Percentiles rank a stretch among this genome's conserved stretches.
Evolutionary conservation across 2,888 invertebrate genomes (phyloP).

Genomic region (Phyto melanocephala): DNA sequence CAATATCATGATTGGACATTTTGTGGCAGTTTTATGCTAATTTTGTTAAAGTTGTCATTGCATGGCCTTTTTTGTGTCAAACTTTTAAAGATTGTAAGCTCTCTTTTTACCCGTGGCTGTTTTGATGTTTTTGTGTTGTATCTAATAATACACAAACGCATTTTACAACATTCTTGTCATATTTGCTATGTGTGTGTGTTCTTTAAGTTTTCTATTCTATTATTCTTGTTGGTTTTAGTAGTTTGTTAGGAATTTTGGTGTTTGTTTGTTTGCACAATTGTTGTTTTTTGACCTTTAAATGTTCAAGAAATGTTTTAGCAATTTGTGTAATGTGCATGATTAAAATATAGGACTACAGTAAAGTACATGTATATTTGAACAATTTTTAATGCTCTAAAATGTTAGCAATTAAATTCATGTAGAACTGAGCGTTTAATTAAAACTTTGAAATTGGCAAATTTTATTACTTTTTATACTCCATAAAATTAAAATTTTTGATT

Average conservation of each 20-base stretch:
- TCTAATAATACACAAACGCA: not conserved
- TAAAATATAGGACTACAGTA: not conserved
- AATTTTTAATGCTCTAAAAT: not conserved
- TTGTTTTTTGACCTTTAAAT: not conserved
- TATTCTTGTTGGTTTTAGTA: not conserved
- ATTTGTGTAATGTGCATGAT: slow-evolving; percentile 19
- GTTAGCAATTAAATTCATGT: not conserved
- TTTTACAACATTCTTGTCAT: slow-evolving; percentile 21
- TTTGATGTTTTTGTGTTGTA: not conserved
- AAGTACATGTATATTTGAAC: not conserved
- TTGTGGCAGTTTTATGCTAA: slow-evolving; percentile 53
- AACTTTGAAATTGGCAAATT: too few relatives aligned
- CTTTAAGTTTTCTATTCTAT: not conserved
- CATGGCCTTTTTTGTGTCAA: not conserved
- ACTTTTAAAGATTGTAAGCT: not conserved
- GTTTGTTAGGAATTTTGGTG: slow-evolving; percentile 25
- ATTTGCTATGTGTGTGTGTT: not conserved
- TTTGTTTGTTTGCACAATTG: slow-evolving; percentile 4
- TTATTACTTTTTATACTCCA: too few relatives aligned
- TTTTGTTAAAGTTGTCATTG: slow-evolving; percentile 12
- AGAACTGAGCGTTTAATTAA: too few relatives aligned
- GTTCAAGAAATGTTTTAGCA: slow-evolving; percentile 10
- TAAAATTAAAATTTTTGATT: too few relatives aligned
- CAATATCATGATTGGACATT: slow-evolving; percentile 48
- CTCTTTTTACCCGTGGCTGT: not conserved